Evolutionary conservation across 2,113 vertebrate species (phyloP).

Genomic region (Ceyx cyanopectus): DNA sequence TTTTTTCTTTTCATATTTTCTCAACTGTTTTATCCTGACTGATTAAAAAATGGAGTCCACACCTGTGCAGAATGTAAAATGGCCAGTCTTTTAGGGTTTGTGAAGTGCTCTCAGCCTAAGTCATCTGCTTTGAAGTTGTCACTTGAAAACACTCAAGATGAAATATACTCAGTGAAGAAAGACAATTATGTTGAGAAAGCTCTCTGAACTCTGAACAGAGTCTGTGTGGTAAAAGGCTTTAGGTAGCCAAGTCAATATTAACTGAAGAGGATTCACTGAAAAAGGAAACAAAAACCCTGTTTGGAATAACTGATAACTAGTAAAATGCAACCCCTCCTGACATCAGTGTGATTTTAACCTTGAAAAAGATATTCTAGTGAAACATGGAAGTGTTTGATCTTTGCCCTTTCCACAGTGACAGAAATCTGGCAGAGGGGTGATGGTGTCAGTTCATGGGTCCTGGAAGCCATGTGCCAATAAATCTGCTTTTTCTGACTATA

Average conservation of each 20-base stretch:
- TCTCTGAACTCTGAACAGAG: neutral
- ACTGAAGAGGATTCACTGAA: neutral
- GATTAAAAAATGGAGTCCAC: neutral
- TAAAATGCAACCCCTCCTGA: neutral
- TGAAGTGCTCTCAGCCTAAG: neutral
- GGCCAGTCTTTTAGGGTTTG: neutral
- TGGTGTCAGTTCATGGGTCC: accelerated
- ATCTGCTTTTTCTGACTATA: neutral
- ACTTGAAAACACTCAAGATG: neutral
- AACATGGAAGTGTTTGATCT: neutral
- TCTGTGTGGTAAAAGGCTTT: neutral
- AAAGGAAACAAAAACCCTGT: neutral
- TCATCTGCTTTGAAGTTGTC: neutral
- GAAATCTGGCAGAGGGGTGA: neutral
- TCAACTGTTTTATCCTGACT: neutral
- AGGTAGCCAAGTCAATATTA: neutral
- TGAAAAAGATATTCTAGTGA: neutral
- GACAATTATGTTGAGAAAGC: neutral
- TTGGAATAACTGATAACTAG: neutral
- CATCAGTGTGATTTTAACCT: neutral
- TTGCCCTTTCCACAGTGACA: neutral
- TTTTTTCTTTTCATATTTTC: neutral
- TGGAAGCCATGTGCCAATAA: neutral
- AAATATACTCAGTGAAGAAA: neutral
- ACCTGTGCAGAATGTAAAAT: neutral